Percentiles rank a stretch among this genome's conserved stretches.
Evolutionary conservation across 2,797 vertebrate genomes (phyloP).

Genomic region (Enteromius unitaeniatus): DNA sequence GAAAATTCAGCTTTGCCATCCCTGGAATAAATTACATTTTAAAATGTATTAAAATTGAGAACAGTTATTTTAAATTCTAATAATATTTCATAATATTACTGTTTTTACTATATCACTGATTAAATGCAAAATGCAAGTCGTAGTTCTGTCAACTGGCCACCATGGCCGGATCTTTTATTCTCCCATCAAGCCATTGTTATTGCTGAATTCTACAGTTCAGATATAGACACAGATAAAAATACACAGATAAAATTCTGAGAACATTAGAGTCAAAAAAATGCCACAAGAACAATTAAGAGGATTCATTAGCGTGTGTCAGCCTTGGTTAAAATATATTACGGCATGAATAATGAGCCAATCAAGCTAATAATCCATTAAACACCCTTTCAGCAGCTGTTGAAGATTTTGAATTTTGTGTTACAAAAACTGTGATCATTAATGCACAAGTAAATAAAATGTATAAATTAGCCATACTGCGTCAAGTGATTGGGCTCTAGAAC

Average conservation of each 20-base stretch:
- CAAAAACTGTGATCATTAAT: conserved; percentile 48
- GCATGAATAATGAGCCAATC: conserved; percentile 64
- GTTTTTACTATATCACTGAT: not conserved
- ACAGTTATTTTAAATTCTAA: not conserved
- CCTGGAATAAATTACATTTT: too few relatives aligned
- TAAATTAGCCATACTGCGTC: conserved; percentile 22
- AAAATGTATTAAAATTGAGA: not conserved
- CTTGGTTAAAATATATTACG: conserved; percentile 54
- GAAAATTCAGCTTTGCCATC: not conserved
- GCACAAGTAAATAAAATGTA: conserved; percentile 39
- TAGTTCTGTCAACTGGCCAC: not conserved
- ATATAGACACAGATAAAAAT: conserved; percentile 26
- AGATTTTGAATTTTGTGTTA: conserved; percentile 49
- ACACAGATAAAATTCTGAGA: conserved; percentile 43
- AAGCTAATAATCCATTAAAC: conserved; percentile 60
- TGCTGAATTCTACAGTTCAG: not conserved
- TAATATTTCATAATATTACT: not conserved
- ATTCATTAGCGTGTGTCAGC: conserved; percentile 57
- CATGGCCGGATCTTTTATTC: not conserved
- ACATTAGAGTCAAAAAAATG: not conserved
- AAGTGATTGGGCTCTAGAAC: conserved; percentile 28
- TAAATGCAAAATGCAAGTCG: not conserved
- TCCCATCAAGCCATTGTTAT: not conserved
- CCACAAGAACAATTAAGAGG: conserved; percentile 52
- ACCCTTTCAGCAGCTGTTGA: conserved; percentile 57